These are phyloP conservation scores for Hirudinaria manillensis DNA, from an alignment of 2,888 invertebrate genomes.

Conservation along the genomic window DNA sequence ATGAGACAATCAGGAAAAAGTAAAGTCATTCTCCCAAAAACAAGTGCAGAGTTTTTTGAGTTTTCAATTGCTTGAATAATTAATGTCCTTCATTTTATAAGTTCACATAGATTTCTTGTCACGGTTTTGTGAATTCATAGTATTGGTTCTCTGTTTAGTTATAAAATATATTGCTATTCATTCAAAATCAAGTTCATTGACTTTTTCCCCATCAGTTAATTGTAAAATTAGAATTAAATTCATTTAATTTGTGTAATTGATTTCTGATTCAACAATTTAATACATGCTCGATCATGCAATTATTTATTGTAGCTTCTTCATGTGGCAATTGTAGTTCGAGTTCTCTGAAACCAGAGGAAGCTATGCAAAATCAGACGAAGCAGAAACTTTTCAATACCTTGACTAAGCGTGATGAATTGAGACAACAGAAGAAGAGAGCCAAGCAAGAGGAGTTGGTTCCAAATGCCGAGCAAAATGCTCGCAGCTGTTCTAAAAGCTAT, in stretches of 20 bases:
- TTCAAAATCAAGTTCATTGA: too few species aligned
- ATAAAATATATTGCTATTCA: too few species aligned
- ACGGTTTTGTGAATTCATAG: too few species aligned
- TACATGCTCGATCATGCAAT: too few species aligned
- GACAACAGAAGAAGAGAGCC: conserved; percentile 3
- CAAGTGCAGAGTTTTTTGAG: neutral
- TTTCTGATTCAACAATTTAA: too few species aligned
- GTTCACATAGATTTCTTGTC: too few species aligned
- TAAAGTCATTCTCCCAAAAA: neutral
- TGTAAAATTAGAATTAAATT: too few species aligned
- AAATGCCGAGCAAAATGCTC: neutral
- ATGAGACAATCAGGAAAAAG: conserved; percentile 4
- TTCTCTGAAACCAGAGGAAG: neutral
- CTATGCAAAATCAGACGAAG: conserved; percentile 3
- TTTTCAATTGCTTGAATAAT: neutral
- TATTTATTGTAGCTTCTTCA: too few species aligned
- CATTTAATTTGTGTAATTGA: too few species aligned
- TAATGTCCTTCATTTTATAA: neutral
- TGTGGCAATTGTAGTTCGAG: too few species aligned
- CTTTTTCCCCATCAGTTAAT: too few species aligned
- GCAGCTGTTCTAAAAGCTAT: neutral
- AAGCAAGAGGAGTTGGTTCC: neutral
- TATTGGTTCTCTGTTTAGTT: too few species aligned
- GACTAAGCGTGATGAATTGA: conserved; percentile 8
- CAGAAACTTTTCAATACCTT: conserved; percentile 9